A percentile compares a stretch with the other conserved stretches of the same genome.
Evolutionary conservation across 1,140 invertebrate species (phyloP).

Genomic region (Mamestra configurata): DNA sequence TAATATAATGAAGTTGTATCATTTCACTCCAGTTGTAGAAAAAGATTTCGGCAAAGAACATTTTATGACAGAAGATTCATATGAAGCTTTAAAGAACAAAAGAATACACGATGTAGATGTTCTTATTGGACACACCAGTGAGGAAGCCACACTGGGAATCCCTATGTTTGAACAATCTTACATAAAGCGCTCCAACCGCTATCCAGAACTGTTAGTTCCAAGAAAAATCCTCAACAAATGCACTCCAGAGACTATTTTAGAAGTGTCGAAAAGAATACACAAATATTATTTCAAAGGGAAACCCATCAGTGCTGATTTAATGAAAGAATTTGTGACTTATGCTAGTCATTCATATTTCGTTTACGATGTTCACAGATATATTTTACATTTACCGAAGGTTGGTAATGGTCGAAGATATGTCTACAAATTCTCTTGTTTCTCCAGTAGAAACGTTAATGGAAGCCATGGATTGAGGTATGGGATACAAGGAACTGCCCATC

Average conservation of each 20-base stretch:
- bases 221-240: constrained; percentile 42
- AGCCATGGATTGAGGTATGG: constrained; percentile 55
- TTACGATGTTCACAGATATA: constrained; percentile 75
- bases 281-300: constrained; percentile 83
- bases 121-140: constrained; percentile 87
- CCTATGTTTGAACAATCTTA: constrained; percentile 6
- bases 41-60: constrained; percentile 70
- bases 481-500: constrained; percentile 64
- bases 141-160: constrained; percentile 82
- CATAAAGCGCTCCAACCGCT: constrained; percentile 44
- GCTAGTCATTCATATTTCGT: constrained; percentile 75
- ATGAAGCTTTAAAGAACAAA: constrained; percentile 70
- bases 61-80: constrained; percentile 73
- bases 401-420: constrained; percentile 59
- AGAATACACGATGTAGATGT: constrained; percentile 87
- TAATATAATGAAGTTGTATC: constrained; percentile 67
- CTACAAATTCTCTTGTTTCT: constrained; percentile 66
- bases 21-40: constrained; percentile 75
- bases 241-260: constrained; percentile 53
- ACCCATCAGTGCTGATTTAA: constrained; percentile 60
- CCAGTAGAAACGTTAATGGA: constrained; percentile 67
- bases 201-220: constrained; percentile 49
- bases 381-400: constrained; percentile 66
- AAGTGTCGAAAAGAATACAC: constrained; percentile 69
- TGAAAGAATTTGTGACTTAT: constrained; percentile 73